A percentile compares a stretch with the other conserved stretches of the same genome.
These are phyloP conservation scores for Lymantria monacha DNA, from an alignment of 2,888 invertebrate genomes.

Conservation along the genomic window DNA sequence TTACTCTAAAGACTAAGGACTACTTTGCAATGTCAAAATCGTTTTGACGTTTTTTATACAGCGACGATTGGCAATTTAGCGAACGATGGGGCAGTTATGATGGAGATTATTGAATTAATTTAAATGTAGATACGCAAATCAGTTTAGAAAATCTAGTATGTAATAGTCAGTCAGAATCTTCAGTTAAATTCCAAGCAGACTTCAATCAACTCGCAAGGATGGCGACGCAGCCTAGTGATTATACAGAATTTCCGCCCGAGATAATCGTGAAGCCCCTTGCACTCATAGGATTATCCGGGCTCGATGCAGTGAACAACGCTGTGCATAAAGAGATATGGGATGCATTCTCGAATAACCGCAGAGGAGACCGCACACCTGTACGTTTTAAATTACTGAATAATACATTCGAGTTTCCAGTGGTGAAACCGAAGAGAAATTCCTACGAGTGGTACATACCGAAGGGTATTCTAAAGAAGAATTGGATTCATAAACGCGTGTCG, in stretches of 20 bases:
- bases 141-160: constrained; percentile 38
- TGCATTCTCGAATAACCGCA: constrained; percentile 91
- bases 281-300: constrained; percentile 92
- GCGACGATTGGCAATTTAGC: constrained; percentile 41
- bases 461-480: constrained; percentile 96
- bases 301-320: constrained; percentile 92
- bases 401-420: constrained; percentile 93
- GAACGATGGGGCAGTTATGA: constrained; percentile 56
- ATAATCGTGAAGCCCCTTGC: constrained; percentile 92
- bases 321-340: constrained; percentile 97
- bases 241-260: constrained; percentile 90
- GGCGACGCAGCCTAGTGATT: constrained; percentile 81
- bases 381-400: constrained; percentile 91
- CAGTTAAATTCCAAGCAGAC: constrained; percentile 7
- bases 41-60: constrained; percentile 25
- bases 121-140: constrained; percentile 18
- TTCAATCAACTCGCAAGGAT: constrained; percentile 46
- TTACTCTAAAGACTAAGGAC: too few species aligned
- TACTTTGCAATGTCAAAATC: background rate
- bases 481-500: constrained; percentile 96
- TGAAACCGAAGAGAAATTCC: constrained; percentile 92
- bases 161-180: constrained; percentile 22
- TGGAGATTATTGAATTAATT: constrained; percentile 38
- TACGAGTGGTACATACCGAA: constrained; percentile 98
- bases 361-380: constrained; percentile 91